phyloP scores from a whole-genome alignment of 64 coral and sea anemone genomes.

The Actinia equina region DNA sequence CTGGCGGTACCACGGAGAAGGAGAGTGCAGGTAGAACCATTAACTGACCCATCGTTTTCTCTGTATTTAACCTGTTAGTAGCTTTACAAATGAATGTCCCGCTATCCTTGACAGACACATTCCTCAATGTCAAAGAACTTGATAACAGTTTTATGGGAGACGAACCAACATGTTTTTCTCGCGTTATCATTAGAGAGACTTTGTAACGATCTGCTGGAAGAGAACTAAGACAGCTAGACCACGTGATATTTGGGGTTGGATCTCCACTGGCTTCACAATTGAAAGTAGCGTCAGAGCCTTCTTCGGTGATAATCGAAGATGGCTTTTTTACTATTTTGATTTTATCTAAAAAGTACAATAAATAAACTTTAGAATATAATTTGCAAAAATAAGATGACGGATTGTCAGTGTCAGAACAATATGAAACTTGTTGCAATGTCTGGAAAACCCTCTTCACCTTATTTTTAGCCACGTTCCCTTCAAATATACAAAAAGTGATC shows the following conservation, averaged over 20 bases:
- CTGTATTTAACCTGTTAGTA: background rate
- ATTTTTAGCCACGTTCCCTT: too few relatives aligned
- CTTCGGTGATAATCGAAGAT: slow-evolving; percentile 25
- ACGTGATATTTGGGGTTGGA: slow-evolving; percentile 29
- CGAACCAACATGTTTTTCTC: background rate
- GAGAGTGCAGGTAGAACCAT: background rate
- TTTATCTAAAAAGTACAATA: background rate
- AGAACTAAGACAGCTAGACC: background rate
- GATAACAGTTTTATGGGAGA: background rate
- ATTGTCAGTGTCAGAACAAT: too few relatives aligned
- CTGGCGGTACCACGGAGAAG: background rate
- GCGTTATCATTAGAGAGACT: background rate
- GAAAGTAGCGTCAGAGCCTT: slow-evolving; percentile 17
- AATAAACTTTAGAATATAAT: background rate
- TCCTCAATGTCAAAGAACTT: background rate
- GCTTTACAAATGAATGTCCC: background rate
- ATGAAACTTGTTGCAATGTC: too few relatives aligned
- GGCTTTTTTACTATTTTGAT: slow-evolving; percentile 14
- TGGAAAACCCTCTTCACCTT: too few relatives aligned
- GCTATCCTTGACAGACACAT: background rate
- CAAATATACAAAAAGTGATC: too few relatives aligned
- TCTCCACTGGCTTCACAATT: slow-evolving; percentile 19
- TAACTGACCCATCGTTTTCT: background rate
- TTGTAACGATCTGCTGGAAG: background rate
- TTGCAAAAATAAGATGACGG: too few relatives aligned